Evolutionary conservation across 35 echinoderm and acorn worm genomes (phyloP).

Genomic region (Eucidaris tribuloides): DNA sequence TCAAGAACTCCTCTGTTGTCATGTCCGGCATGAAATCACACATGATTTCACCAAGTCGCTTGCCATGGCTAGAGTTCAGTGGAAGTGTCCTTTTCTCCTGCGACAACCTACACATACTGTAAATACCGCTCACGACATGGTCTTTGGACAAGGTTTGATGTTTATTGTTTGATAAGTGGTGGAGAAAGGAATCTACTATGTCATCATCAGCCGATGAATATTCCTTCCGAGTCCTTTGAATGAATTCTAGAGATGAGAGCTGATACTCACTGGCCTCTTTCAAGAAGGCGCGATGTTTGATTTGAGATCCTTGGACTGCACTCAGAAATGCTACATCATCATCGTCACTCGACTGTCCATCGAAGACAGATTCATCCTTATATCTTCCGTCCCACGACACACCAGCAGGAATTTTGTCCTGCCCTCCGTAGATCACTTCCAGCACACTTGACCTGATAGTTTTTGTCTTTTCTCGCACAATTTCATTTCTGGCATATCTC

Average conservation of each 20-base stretch:
- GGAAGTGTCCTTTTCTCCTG: background rate
- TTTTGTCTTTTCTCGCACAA: constrained; percentile 5
- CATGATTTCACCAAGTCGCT: background rate
- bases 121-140: background rate
- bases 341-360: background rate
- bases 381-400: too few species aligned
- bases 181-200: background rate
- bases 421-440: constrained; percentile 21
- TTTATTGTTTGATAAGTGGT: background rate
- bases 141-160: background rate
- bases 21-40: background rate
- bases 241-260: background rate
- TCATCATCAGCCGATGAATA: background rate
- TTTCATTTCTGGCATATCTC: constrained; percentile 3
- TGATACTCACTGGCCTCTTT: background rate
- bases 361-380: too few species aligned
- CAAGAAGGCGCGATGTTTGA: constrained; percentile 1
- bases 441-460: background rate
- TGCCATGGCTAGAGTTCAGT: background rate
- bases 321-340: background rate
- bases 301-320: background rate
- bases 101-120: background rate
- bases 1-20: background rate
- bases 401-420: background rate
- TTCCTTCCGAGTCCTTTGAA: background rate